These are phyloP conservation scores for Athene noctua DNA, from an alignment of 2,113 vertebrate species.

Conservation along the genomic window DNA sequence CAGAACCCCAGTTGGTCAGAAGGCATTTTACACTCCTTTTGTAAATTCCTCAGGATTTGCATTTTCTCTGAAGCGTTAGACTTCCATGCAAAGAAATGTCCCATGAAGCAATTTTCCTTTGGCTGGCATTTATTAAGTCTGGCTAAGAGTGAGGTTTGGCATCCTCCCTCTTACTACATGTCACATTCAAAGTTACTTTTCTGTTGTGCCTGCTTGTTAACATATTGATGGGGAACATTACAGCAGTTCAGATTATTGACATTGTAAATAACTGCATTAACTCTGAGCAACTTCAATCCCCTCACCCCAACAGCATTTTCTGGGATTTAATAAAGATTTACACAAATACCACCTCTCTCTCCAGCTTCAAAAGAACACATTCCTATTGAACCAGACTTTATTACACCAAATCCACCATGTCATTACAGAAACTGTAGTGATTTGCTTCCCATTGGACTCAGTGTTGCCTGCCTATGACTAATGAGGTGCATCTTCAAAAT, in stretches of 20 bases:
- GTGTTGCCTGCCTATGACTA: background rate
- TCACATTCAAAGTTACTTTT: background rate
- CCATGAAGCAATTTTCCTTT: background rate
- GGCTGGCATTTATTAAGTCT: background rate
- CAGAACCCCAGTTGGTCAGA: background rate
- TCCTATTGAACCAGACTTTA: background rate
- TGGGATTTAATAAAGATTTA: background rate
- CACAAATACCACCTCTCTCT: background rate
- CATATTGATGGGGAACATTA: background rate
- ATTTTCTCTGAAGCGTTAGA: background rate
- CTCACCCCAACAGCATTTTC: background rate
- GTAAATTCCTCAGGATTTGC: background rate
- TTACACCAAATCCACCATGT: background rate
- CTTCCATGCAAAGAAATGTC: background rate
- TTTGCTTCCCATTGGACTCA: background rate
- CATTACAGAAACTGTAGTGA: background rate
- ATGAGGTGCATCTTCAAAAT: background rate
- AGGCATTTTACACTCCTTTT: background rate
- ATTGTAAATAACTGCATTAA: background rate
- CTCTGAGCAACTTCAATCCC: background rate
- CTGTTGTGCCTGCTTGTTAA: background rate
- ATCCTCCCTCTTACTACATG: background rate
- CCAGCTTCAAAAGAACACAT: background rate
- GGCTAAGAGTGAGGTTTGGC: background rate
- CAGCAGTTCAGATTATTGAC: background rate